A percentile compares a stretch with the other conserved stretches of the same genome.
These are phyloP conservation scores for Cotesia glomerata DNA, from an alignment of 1,140 invertebrate genomes.

Conservation along the genomic window DNA sequence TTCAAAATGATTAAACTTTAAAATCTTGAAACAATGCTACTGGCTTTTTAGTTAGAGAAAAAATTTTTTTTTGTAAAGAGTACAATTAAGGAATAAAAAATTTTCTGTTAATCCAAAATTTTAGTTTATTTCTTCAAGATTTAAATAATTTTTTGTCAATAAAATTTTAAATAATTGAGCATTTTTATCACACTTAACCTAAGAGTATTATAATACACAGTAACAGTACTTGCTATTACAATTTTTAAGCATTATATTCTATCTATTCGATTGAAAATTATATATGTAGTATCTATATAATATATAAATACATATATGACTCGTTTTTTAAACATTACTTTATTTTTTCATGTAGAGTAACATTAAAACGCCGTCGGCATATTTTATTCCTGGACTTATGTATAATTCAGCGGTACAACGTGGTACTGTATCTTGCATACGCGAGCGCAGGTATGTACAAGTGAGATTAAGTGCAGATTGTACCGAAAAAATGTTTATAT, in stretches of 20 bases:
- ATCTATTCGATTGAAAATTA: not conserved
- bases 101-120: no score
- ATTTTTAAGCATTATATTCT: not conserved
- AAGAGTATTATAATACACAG: no score
- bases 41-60: no score
- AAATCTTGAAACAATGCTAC: no score
- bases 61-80: no score
- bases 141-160: no score
- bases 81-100: no score
- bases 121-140: no score
- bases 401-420: slow-evolving; percentile 48
- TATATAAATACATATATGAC: slow-evolving; percentile 3
- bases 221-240: not conserved
- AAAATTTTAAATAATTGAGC: no score
- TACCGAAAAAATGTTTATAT: not conserved
- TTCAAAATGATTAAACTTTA: no score
- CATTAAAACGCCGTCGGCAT: slow-evolving; percentile 44
- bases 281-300: not conserved
- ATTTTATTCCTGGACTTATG: slow-evolving; percentile 51
- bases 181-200: not conserved
- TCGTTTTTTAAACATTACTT: not conserved
- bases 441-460: slow-evolving; percentile 22
- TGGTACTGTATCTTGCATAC: slow-evolving; percentile 24
- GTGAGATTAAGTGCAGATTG: slow-evolving; percentile 45
- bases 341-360: slow-evolving; percentile 23